Evolutionary conservation across 1,140 invertebrate species (phyloP), one percentile per base, ranked within the genome.

Genomic region (Pseudomyrmex pallidus): DNA sequence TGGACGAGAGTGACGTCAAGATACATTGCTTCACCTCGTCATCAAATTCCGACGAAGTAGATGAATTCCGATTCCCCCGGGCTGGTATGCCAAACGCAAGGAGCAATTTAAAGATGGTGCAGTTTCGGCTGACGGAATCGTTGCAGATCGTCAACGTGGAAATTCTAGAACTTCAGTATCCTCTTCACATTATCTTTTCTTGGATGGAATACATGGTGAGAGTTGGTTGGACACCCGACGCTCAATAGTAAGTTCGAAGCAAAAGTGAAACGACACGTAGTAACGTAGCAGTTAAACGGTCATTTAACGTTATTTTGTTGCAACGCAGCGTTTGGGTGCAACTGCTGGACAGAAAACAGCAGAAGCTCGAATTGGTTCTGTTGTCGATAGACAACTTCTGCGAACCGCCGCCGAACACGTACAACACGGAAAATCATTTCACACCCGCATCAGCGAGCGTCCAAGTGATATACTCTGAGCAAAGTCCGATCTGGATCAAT

Each of bases 141-240:
- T 94, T 96, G 67, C 95, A 97, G 92, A 96, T 97, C 35, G 93
- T 95, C 20, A 95, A 97, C 89, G 93, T 97, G 64, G 95, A 95
- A 84, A 96, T 95, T 85, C 94, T 97, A 86, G 97, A 98, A 86
- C 91, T 98, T 68, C 95, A 96, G 44, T 96, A 96, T 90, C 96
- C 96, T 2, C 92, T 99, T 10, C 95, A 96, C 20, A 95, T 96
- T 20, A 95, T 98, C 74, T 99, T 98, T 92, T 97, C 98, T 0
- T 98, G 97, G 97, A 96, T 97, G 94, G 99, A 99, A 91, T 99
- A 99, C 93, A 95, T 99, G 85, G 97, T 99, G 0, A 95, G 98
- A 87, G 97, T 97, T 50, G 98, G 98, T 0, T 99, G 98, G 98
- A 98, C 97, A 0, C 97, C 98, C 1, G 97, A 98, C 93, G 97